Percentiles rank a stretch among this genome's conserved stretches.
Evolutionary conservation across 1,140 invertebrate genomes (phyloP).

Genomic region (Dryas iulia): DNA sequence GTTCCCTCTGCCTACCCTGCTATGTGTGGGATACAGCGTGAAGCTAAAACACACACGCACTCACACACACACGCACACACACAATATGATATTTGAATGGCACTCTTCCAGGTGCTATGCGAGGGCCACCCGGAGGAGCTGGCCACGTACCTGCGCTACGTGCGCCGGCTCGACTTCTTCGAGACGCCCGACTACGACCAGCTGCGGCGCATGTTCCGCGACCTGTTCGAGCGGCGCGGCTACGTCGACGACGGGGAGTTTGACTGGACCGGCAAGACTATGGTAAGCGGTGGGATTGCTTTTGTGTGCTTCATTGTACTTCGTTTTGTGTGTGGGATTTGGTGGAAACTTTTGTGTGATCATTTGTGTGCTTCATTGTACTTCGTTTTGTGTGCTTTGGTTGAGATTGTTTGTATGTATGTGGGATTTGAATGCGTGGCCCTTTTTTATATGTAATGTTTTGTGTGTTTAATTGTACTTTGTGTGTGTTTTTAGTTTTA

Average conservation of each 20-base stretch:
- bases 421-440: not conserved
- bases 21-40: too few species aligned
- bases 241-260: slow-evolving; percentile 97
- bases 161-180: slow-evolving; percentile 98
- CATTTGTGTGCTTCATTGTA: not conserved
- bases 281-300: slow-evolving; percentile 82
- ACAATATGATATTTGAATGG: not conserved
- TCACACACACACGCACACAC: too few species aligned
- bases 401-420: not conserved
- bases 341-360: too few species aligned
- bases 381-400: not conserved
- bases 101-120: slow-evolving; percentile 87
- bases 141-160: slow-evolving; percentile 98
- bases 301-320: not conserved
- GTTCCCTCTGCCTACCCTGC: too few species aligned
- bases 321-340: not conserved
- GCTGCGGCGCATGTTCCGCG: slow-evolving; percentile 96
- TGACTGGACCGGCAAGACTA: slow-evolving; percentile 98
- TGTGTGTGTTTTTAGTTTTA: too few species aligned
- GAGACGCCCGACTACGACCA: slow-evolving; percentile 99
- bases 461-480: too few species aligned
- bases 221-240: slow-evolving; percentile 95
- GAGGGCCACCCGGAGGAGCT: slow-evolving; percentile 99
- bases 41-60: too few species aligned
- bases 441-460: too few species aligned